Evolutionary conservation across 2,797 vertebrate species (phyloP).

Genomic region (Manis pentadactyla): DNA sequence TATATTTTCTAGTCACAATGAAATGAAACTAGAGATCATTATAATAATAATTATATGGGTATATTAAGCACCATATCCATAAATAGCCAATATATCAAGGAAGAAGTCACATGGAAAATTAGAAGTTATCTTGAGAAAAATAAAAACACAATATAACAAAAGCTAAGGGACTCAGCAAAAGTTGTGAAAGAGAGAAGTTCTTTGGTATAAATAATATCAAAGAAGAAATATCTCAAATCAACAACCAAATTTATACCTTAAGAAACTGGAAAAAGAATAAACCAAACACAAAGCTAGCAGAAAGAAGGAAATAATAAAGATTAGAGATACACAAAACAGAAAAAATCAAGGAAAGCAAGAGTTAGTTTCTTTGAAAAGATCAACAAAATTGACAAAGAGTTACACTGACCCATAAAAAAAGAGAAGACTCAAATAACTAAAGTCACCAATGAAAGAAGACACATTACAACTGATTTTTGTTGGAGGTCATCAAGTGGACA

Average conservation of each 20-base stretch:
- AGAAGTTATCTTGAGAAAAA: not conserved
- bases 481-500: not conserved
- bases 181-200: not conserved
- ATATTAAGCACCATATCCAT: not conserved
- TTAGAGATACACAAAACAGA: not conserved
- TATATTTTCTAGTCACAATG: not conserved
- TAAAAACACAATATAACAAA: not conserved
- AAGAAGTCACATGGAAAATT: not conserved
- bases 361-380: not conserved
- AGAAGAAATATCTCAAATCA: not conserved
- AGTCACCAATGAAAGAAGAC: not conserved
- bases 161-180: not conserved
- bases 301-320: constrained; percentile 13
- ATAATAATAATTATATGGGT: not conserved
- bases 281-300: not conserved
- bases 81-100: not conserved
- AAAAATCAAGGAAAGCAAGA: not conserved
- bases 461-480: not conserved
- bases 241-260: not conserved
- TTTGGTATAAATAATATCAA: not conserved
- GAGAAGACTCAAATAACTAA: not conserved
- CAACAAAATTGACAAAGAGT: not conserved
- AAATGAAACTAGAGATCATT: not conserved
- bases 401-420: not conserved
- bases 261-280: not conserved